Evolutionary conservation across 2,113 vertebrate genomes (phyloP).

Genomic region (Pollachius pollachius): DNA sequence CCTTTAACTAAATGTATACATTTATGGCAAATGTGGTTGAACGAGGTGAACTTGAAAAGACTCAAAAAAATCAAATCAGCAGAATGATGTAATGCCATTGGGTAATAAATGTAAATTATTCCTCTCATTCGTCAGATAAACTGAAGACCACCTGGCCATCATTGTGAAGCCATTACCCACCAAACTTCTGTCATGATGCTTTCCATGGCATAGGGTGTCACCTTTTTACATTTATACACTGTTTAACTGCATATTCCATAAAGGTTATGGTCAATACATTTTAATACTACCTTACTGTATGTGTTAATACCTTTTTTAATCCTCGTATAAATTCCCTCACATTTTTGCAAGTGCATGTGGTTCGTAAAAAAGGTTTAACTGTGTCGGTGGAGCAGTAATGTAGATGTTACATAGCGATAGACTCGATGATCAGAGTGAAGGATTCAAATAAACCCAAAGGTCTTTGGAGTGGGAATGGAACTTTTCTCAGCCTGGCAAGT

Average conservation of each 20-base stretch:
- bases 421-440: constrained; percentile 48
- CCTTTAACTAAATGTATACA: constrained; percentile 8
- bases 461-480: neutral
- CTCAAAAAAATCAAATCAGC: constrained; percentile 5
- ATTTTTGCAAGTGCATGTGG: constrained; percentile 32
- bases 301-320: neutral
- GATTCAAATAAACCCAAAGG: neutral
- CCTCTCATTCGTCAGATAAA: too few species aligned
- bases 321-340: neutral
- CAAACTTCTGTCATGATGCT: too few species aligned
- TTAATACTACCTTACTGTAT: too few species aligned
- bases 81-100: constrained; percentile 40
- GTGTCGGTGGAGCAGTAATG: constrained; percentile 72
- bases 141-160: too few species aligned
- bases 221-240: too few species aligned
- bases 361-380: constrained; percentile 66
- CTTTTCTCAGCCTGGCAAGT: too few species aligned
- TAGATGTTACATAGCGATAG: constrained; percentile 70
- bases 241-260: too few species aligned
- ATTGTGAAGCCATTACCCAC: too few species aligned
- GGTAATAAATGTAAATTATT: constrained; percentile 29
- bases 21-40: neutral
- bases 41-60: neutral
- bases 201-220: too few species aligned
- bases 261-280: too few species aligned